Evolutionary conservation across 2,113 vertebrate species (phyloP), one percentile per base, ranked within the genome.

Genomic region (Cheirogaleus medius): DNA sequence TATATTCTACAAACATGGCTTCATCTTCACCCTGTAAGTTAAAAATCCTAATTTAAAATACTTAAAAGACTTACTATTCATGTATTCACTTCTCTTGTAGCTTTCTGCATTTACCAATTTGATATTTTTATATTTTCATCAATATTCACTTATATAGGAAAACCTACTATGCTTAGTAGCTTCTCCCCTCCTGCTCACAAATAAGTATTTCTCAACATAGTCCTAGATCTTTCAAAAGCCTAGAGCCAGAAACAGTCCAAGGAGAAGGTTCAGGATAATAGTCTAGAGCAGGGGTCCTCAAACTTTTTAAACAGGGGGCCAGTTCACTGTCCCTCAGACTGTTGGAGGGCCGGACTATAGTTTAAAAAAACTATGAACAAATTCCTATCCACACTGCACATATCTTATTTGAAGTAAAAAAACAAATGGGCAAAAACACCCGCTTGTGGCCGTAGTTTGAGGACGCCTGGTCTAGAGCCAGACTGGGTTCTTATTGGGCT

Each of bases 1-100:
- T 99, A 98, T 99, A 99, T 97, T 99, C 99, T 96, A 99, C 99
- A 97, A 99, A 99, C 99, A 99, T 99, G 17, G 99, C 99, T 98
- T 99, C 99, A 92, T 99, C 99, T 98, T 99, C 99, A 42, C 99
- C 99, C 99, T 99, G 94, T 15, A 18, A 97, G 1, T 89, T 84
- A 58, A n/a, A 47, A 95, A 95, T 83, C 42, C 42, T 83, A 27
- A 56, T 87, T 91, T 93, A 73, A 95, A 92, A 58, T 93, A 60
- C 23, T 25, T 91, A 54, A 15, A 95, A 84, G 52, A 91, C 7
- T 56, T 85, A 77, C 86, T 64, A 78, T 74, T 60, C 54, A 85
- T 1, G 18, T 68, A 3, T 21, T 91, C 23, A 89, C 9, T 44
- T 93, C 47, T 73, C 69, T 49, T 63, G 3, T 63, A 94, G 54